Evolutionary conservation across 2,888 invertebrate species (phyloP).

Genomic region (Baccha elongata): DNA sequence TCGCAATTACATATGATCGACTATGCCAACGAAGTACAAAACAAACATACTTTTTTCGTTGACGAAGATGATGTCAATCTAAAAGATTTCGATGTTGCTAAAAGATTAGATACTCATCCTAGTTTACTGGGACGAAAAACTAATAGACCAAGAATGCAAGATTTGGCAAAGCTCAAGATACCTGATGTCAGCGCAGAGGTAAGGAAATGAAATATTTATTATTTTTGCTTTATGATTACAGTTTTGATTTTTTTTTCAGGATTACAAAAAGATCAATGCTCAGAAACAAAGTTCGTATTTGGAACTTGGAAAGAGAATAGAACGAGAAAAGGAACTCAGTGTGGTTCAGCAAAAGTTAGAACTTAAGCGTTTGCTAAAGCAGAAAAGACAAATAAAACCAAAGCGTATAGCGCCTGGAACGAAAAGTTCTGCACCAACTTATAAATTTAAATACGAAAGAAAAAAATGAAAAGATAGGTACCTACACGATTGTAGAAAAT

Average conservation of each 20-base stretch:
- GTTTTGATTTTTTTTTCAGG: slow-evolving; percentile 67
- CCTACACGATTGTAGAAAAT: too few relatives aligned
- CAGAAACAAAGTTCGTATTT: slow-evolving; percentile 85
- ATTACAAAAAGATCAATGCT: slow-evolving; percentile 80
- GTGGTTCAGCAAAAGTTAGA: slow-evolving; percentile 91
- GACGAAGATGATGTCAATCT: slow-evolving; percentile 86
- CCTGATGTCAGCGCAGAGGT: slow-evolving; percentile 85
- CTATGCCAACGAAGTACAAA: slow-evolving; percentile 86
- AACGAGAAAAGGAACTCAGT: slow-evolving; percentile 89
- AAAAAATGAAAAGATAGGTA: slow-evolving; percentile 88
- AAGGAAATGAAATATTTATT: neutral
- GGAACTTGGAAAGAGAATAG: slow-evolving; percentile 89
- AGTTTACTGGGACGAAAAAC: slow-evolving; percentile 86
- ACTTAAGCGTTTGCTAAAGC: slow-evolving; percentile 87
- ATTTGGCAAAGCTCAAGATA: slow-evolving; percentile 84
- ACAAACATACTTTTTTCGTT: slow-evolving; percentile 92
- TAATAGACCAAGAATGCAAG: slow-evolving; percentile 87
- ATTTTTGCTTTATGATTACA: too few relatives aligned
- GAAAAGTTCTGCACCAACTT: slow-evolving; percentile 88
- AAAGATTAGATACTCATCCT: slow-evolving; percentile 90
- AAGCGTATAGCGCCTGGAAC: slow-evolving; percentile 86
- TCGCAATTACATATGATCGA: slow-evolving; percentile 92
- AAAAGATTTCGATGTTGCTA: slow-evolving; percentile 86
- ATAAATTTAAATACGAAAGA: slow-evolving; percentile 91
- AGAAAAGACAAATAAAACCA: slow-evolving; percentile 86